Percentiles rank a stretch among this genome's conserved stretches.
phyloP scores from a whole-genome alignment of 2,888 invertebrate species.

The Rhagium mordax region DNA sequence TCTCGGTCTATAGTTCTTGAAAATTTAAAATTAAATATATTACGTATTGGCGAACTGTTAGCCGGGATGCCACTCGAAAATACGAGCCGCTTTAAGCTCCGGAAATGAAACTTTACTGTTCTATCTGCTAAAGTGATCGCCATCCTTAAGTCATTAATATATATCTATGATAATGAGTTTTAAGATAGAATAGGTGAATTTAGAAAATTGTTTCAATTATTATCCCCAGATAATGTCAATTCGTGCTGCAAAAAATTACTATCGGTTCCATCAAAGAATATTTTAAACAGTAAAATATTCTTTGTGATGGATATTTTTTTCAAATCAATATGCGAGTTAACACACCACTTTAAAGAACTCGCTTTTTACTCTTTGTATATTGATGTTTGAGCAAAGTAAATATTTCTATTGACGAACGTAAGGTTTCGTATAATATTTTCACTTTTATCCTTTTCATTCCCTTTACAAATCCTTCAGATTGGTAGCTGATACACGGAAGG shows the following conservation, averaged over 20 bases:
- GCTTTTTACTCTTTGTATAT: neutral
- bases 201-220: no score
- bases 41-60: no score
- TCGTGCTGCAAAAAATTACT: neutral
- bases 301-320: neutral
- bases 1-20: no score
- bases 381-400: neutral
- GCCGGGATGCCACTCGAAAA: no score
- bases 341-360: neutral
- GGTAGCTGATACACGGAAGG: neutral
- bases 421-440: neutral
- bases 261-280: neutral
- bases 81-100: no score
- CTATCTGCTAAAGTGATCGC: no score
- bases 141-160: no score
- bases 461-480: neutral
- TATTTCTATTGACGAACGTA: neutral
- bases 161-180: no score
- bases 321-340: neutral
- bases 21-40: no score
- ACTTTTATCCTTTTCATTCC: constrained; percentile 8
- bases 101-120: no score
- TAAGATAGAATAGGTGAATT: no score
- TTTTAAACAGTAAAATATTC: neutral
- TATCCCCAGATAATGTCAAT: no score